Conservation (phyloP, 1,140 invertebrate genomes). For the Melitaea cinxia region DNA sequence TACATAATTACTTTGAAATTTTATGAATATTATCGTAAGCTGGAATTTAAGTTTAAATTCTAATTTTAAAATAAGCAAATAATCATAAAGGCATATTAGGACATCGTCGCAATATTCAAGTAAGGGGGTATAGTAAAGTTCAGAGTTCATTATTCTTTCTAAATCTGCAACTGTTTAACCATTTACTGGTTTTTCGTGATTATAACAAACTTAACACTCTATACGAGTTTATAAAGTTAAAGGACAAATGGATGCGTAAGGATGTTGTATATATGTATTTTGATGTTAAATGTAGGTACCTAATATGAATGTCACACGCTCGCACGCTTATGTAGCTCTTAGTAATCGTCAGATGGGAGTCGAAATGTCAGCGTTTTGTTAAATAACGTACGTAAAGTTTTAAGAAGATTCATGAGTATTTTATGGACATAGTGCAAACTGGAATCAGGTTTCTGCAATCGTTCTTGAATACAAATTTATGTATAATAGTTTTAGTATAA, state of each 20-base stretch:
- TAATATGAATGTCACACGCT: slow-evolving; percentile 62
- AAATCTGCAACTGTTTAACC: slow-evolving; percentile 16
- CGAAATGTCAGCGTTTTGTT: slow-evolving; percentile 63
- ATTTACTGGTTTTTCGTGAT: slow-evolving; percentile 21
- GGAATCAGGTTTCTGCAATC: slow-evolving; percentile 10
- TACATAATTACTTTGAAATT: slow-evolving; percentile 28
- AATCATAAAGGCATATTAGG: slow-evolving; percentile 22
- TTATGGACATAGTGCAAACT: slow-evolving; percentile 23
- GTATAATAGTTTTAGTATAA: too few relatives aligned
- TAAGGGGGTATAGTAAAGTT: slow-evolving; percentile 24
- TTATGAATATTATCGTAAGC: slow-evolving; percentile 11
- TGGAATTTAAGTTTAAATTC: slow-evolving; percentile 29
- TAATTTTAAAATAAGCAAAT: slow-evolving; percentile 38
- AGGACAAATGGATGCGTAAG: slow-evolving; percentile 32
- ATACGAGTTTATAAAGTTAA: slow-evolving; percentile 22
- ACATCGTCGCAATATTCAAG: slow-evolving; percentile 16
- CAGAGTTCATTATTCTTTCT: slow-evolving; percentile 40
- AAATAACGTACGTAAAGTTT: slow-evolving; percentile 51
- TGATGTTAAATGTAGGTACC: slow-evolving; percentile 60
- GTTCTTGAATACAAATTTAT: too few relatives aligned
- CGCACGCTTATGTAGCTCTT: slow-evolving; percentile 48
- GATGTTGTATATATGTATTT: slow-evolving; percentile 25
- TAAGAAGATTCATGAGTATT: slow-evolving; percentile 41
- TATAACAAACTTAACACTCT: slow-evolving; percentile 32
- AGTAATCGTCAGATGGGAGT: slow-evolving; percentile 53